Evolutionary conservation across 1,140 invertebrate genomes (phyloP).

Genomic region (Limonius californicus): DNA sequence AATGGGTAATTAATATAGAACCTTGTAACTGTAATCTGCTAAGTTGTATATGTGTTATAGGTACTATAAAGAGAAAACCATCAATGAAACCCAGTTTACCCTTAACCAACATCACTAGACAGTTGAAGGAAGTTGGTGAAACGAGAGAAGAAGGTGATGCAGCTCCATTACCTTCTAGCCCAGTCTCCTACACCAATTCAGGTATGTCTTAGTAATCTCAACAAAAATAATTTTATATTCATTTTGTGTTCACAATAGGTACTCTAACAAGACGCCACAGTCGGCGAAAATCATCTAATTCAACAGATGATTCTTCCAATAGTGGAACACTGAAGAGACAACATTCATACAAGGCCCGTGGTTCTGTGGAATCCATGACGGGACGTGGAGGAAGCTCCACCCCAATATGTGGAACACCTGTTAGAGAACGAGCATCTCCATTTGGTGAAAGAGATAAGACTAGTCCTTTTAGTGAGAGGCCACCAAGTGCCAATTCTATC

Average conservation of each 20-base stretch:
- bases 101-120: constrained; percentile 84
- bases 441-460: constrained; percentile 45
- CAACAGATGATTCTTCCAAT: constrained; percentile 50
- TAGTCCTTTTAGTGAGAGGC: constrained; percentile 43
- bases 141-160: constrained; percentile 48
- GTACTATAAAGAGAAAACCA: constrained; percentile 84
- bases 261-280: constrained; percentile 54
- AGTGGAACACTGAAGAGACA: constrained; percentile 55
- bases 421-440: constrained; percentile 50
- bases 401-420: constrained; percentile 52
- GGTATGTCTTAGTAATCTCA: no score
- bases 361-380: constrained; percentile 45
- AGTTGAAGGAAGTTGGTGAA: constrained; percentile 77
- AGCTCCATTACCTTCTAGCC: constrained; percentile 30
- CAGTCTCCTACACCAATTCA: constrained; percentile 40
- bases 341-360: constrained; percentile 45
- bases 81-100: constrained; percentile 88
- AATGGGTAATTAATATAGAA: constrained; percentile 56
- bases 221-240: neutral
- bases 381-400: constrained; percentile 49
- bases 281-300: constrained; percentile 50
- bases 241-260: constrained; percentile 38
- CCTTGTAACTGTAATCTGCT: neutral
- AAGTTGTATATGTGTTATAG: constrained; percentile 39
- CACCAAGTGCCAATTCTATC: constrained; percentile 46